These are phyloP conservation scores for Agonopterix heracliana DNA, from an alignment of 2,888 invertebrate genomes.

Conservation along the genomic window DNA sequence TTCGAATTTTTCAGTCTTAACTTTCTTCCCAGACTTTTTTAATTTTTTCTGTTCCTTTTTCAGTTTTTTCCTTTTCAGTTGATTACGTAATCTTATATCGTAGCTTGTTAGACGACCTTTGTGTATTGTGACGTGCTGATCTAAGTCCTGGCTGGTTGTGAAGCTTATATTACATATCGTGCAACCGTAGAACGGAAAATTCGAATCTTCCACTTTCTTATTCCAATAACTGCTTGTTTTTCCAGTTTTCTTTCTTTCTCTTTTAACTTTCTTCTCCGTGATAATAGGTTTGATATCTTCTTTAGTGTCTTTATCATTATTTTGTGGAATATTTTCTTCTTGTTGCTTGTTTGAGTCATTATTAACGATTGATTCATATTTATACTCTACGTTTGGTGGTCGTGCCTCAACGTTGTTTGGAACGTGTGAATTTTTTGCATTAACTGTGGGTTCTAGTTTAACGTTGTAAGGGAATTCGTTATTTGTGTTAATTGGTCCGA, in stretches of 20 bases:
- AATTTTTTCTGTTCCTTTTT: slow-evolving; percentile 37
- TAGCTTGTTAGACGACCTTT: slow-evolving; percentile 61
- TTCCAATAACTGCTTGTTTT: slow-evolving; percentile 50
- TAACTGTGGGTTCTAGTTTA: slow-evolving; percentile 17
- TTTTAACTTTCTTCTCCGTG: not conserved
- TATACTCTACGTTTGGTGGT: too few relatives aligned
- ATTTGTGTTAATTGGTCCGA: slow-evolving; percentile 6
- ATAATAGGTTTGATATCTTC: not conserved
- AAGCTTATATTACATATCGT: slow-evolving; percentile 56
- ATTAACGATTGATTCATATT: too few relatives aligned
- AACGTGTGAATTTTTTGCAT: not conserved
- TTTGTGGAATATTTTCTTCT: not conserved
- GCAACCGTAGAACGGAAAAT: slow-evolving; percentile 60
- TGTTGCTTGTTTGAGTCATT: not conserved
- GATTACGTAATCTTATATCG: slow-evolving; percentile 50
- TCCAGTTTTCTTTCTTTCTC: slow-evolving; percentile 20
- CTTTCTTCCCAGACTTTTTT: slow-evolving; percentile 18
- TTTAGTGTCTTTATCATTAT: not conserved
- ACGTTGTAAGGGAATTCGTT: slow-evolving; percentile 20
- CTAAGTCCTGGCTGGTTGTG: slow-evolving; percentile 38
- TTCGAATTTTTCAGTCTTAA: slow-evolving; percentile 30
- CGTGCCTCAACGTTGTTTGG: too few relatives aligned
- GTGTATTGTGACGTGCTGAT: slow-evolving; percentile 52
- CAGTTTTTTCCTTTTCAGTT: slow-evolving; percentile 46
- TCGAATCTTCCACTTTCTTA: slow-evolving; percentile 49